Evolutionary conservation across 2,888 invertebrate genomes (phyloP).

Genomic region (Ormyrus pomaceus): DNA sequence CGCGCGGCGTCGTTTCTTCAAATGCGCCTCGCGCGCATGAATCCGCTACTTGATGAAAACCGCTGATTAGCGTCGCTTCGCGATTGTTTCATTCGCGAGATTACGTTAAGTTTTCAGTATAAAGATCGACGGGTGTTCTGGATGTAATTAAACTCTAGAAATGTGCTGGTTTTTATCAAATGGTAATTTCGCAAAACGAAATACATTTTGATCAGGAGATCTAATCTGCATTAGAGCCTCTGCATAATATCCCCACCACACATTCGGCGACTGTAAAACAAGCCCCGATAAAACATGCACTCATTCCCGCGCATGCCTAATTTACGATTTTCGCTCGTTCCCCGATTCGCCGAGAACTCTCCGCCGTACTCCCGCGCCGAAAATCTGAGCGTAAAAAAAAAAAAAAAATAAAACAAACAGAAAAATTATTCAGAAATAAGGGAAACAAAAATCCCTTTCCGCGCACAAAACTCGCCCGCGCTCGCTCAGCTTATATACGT

Average conservation of each 20-base stretch:
- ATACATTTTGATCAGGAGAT: no score
- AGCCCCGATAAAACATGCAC: not conserved
- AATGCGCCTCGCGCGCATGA: constrained; percentile 22
- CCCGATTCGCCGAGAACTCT: not conserved
- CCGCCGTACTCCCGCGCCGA: not conserved
- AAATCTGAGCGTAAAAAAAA: not conserved
- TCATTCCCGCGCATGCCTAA: not conserved
- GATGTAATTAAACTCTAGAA: no score
- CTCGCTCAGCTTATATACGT: not conserved
- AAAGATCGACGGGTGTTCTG: no score
- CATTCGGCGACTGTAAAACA: not conserved
- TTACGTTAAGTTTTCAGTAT: no score
- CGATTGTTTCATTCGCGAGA: no score
- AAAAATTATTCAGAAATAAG: constrained; percentile 32
- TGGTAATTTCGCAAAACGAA: no score
- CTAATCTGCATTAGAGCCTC: no score
- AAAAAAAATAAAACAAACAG: not conserved
- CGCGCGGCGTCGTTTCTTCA: constrained; percentile 30
- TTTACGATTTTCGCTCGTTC: not conserved
- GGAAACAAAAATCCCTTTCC: constrained; percentile 24
- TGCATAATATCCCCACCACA: no score
- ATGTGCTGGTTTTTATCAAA: no score
- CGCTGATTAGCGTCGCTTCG: constrained; percentile 31
- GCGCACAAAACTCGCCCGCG: constrained; percentile 15
- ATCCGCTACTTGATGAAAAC: constrained; percentile 37